Evolutionary conservation across 2,797 vertebrate species (phyloP), one percentile per base, ranked within the genome.

Genomic region (Botia almorhae): DNA sequence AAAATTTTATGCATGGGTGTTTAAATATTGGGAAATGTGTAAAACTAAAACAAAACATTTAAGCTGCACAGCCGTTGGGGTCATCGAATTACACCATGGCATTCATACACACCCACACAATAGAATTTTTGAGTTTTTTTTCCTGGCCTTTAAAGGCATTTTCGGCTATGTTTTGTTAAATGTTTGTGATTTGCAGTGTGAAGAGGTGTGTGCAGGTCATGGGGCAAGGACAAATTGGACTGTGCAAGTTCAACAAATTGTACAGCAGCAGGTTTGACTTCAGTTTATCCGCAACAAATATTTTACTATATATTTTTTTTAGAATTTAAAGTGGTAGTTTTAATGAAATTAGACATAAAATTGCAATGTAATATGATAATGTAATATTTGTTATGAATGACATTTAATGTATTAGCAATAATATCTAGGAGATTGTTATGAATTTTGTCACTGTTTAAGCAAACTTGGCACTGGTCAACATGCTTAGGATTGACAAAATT

Each of bases 211-310:
- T 88, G 67, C 89, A 50, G 81, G 85, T 88, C 43, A 96, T 95
- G 93, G 89, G 80, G 88, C 90, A 87, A 94, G 96, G 86, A 91
- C 93, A 85, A 92, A 94, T 83, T 98, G 96, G 96, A 89, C 96
- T 83, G 87, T 92, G 16, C 90, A 93, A 56, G 84, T 98, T 80
- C 91, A 93, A 87, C 92, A 92, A 86, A 93, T 97, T 89, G 92
- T 96, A 81, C 94, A 96, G 91, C 94, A 94, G 90, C 94, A 97
- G 96, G 96, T 85, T 67, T 68, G 17, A 51, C 53, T 53, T 65
- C 3, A 19, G 8, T 7, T 73, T 43, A 50, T 53, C 43, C 10
- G 43, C 10, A 10, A 46, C 43, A 46, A 46, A 11, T 46, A 11
- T 46, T 46, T 46, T 8, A 46, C 10, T 39, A 39, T 39, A 36